A percentile compares a stretch with the other conserved stretches of the same genome.
These are phyloP conservation scores for Canis aureus DNA, from an alignment of 2,113 vertebrate species.

Conservation along the genomic window DNA sequence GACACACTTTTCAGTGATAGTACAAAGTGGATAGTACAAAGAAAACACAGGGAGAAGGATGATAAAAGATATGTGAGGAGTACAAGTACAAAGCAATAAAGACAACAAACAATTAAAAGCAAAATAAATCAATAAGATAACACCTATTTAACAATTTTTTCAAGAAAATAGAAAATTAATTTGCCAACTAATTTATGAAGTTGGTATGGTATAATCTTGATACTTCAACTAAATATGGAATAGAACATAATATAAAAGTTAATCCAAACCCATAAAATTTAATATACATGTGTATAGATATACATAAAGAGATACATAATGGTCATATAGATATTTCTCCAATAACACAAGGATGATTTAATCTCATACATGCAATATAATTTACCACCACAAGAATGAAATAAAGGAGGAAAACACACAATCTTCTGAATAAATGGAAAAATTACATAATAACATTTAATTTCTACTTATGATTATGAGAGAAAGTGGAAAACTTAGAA, in stretches of 20 bases:
- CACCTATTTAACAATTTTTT: background rate
- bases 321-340: background rate
- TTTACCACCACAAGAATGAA: background rate
- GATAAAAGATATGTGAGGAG: background rate
- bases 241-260: background rate
- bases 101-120: background rate
- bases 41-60: background rate
- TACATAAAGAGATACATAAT: background rate
- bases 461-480: background rate
- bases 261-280: slow-evolving; percentile 2
- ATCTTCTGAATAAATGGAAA: background rate
- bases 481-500: background rate
- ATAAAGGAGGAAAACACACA: background rate
- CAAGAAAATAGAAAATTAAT: slow-evolving; percentile 23
- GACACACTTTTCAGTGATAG: background rate
- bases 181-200: background rate
- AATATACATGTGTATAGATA: background rate
- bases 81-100: background rate
- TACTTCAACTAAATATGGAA: background rate
- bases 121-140: background rate
- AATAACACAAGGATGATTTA: slow-evolving; percentile 29
- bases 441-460: background rate
- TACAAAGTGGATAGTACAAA: background rate
- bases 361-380: background rate
- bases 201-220: background rate